Base-by-base conservation (phyloP, 2,113 vertebrate species). In the Anguilla rostrata region DNA sequence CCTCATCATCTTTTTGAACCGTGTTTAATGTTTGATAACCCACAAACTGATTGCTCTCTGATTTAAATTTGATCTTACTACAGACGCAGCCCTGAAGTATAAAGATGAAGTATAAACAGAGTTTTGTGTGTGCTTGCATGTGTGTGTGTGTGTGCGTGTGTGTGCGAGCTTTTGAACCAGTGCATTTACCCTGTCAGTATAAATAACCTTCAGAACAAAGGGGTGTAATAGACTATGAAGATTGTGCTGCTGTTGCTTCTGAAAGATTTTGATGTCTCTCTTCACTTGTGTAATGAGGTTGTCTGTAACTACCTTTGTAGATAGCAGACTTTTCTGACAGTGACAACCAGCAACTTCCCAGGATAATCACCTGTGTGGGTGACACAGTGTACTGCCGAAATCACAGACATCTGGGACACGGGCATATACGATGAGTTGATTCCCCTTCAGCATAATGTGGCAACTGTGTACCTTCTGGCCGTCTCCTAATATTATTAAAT, bases 321-420 rank as follows among this genome's bases (percentile, higher is more conserved):
- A 83, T 11, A 86, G 29, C 63, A 82, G 75, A 78, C 57, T 63
- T 46, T 71, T 49, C 82, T 66, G 11, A 88, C 83, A 40, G 63
- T 86, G 81, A 78, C 85, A 88, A 87, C 90, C 83, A 87, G 81
- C 80, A 78, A 78, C 78, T 87, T 83, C 78, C 83, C 78, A 49
- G 82, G 79, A 82, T 83, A 86, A 83, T 87, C 84, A 80, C 6
- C 66, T 86, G 87, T 34, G 87, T 63, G 81, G 81, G 87, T 78
- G 88, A 90, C 86, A 86, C 71, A n/a, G 53, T 85, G 81, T 71
- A 34, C 83, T 53, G 84, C 84, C 78, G 84, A 78, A 82, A 84
- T 43, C 83, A 84, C 14, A 84, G 84, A 88, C 90, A 89, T 91
- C 88, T 90, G 89, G 80, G 89, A 84, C 57, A 60, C 79, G 63